Percentiles rank a stretch among this genome's conserved stretches.
phyloP scores from a whole-genome alignment of 2,797 vertebrate species.

The Acanthurus lineatus region DNA sequence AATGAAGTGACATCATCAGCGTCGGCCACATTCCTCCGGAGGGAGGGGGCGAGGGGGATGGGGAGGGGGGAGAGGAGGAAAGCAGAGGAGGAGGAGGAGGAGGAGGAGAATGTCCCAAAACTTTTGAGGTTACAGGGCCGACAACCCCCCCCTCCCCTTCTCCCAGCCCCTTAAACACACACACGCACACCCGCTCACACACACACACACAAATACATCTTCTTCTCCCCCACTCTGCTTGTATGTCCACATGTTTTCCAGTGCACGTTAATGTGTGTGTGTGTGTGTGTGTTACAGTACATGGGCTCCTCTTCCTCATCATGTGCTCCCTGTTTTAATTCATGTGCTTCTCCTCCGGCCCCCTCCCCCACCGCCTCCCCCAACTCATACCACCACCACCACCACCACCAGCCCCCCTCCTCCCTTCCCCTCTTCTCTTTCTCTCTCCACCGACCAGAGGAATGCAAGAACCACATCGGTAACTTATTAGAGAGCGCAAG shows the following conservation, averaged over 20 bases:
- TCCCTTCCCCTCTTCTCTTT: constrained; percentile 56
- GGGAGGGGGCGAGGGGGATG: constrained; percentile 63
- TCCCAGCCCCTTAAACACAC: constrained; percentile 16
- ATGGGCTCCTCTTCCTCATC: constrained; percentile 78
- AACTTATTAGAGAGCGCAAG: constrained; percentile 85
- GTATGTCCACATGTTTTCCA: constrained; percentile 25
- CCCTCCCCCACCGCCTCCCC: constrained; percentile 50
- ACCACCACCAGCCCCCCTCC: constrained; percentile 4
- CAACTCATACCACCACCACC: constrained; percentile 24
- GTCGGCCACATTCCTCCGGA: constrained; percentile 85
- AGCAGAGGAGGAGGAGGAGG: constrained; percentile 35
- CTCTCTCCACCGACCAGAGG: constrained; percentile 85
- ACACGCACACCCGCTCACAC: background rate
- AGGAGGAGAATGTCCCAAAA: constrained; percentile 75
- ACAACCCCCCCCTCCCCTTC: constrained; percentile 29
- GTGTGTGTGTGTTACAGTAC: constrained; percentile 60
- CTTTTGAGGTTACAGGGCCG: constrained; percentile 74
- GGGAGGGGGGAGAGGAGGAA: background rate
- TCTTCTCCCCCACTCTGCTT: constrained; percentile 1
- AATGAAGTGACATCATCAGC: constrained; percentile 88
- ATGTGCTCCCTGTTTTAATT: constrained; percentile 85
- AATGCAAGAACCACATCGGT: constrained; percentile 89
- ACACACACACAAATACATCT: constrained; percentile 22
- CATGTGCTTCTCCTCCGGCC: constrained; percentile 77
- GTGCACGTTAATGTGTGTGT: constrained; percentile 1